These are phyloP conservation scores for Hydropsyche tenuis DNA, from an alignment of 1,140 invertebrate species.

Conservation along the genomic window DNA sequence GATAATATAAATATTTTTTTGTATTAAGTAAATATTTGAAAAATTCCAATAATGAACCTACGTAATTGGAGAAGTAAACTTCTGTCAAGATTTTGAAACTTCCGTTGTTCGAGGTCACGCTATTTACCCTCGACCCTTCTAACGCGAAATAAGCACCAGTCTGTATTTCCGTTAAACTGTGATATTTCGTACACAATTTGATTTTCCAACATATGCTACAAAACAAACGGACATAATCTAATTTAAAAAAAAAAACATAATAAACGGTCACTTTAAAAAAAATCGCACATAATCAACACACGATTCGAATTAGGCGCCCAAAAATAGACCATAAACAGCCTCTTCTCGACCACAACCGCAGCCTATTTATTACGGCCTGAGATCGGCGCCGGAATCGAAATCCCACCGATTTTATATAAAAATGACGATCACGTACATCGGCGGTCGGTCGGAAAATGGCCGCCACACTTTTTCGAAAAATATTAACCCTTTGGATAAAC, in stretches of 20 bases:
- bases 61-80: neutral
- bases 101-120: slow-evolving; percentile 13
- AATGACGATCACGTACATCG: slow-evolving; percentile 21
- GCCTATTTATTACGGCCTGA: neutral
- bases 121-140: slow-evolving; percentile 11
- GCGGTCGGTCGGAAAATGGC: slow-evolving; percentile 13
- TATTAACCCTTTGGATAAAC: slow-evolving; percentile 2
- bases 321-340: no score
- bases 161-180: slow-evolving; percentile 10
- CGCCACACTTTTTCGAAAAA: neutral
- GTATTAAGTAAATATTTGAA: no score
- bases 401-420: slow-evolving; percentile 29
- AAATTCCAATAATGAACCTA: no score
- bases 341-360: no score
- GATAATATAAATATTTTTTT: no score
- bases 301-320: no score
- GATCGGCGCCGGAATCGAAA: neutral
- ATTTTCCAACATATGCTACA: no score
- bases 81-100: slow-evolving; percentile 12
- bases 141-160: neutral
- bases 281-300: no score
- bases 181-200: neutral
- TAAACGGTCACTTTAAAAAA: no score
- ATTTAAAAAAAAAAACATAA: no score
- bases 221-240: no score